Conservation (phyloP, 2,888 invertebrate genomes). For the Molanna angustata region DNA sequence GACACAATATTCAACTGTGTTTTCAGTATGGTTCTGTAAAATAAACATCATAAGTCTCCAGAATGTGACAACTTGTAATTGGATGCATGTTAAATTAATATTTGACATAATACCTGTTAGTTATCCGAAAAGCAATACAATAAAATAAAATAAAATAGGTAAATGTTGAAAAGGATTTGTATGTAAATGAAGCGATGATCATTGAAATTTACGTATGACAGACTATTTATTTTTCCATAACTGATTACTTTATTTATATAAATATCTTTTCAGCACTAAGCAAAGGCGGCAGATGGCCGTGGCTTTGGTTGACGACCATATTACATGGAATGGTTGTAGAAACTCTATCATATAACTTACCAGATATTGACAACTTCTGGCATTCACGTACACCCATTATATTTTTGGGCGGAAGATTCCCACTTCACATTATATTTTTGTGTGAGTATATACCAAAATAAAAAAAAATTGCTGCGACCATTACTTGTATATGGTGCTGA, state of each 20-base stretch:
- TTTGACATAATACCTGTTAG: no score
- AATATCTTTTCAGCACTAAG: slow-evolving; percentile 54
- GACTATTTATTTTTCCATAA: no score
- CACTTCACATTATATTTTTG: slow-evolving; percentile 68
- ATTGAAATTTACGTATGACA: no score
- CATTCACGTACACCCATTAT: slow-evolving; percentile 75
- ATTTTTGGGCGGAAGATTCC: slow-evolving; percentile 67
- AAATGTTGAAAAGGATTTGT: no score
- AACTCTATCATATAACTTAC: slow-evolving; percentile 64
- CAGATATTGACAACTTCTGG: slow-evolving; percentile 82
- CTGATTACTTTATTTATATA: background rate
- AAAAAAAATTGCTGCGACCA: background rate
- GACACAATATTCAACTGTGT: no score
- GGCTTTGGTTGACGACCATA: slow-evolving; percentile 71
- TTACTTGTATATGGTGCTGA: background rate
- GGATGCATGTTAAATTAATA: no score
- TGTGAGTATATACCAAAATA: slow-evolving; percentile 54
- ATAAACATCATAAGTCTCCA: no score
- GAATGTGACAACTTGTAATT: no score
- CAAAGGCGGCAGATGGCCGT: slow-evolving; percentile 70
- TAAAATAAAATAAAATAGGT: no score
- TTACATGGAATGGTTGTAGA: slow-evolving; percentile 73
- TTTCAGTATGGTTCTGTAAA: no score
- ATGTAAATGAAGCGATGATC: no score
- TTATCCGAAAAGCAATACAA: no score